A percentile compares a stretch with the other conserved stretches of the same genome.
These are phyloP conservation scores for Microplitis manilae DNA, from an alignment of 2,888 invertebrate genomes.

Conservation along the genomic window DNA sequence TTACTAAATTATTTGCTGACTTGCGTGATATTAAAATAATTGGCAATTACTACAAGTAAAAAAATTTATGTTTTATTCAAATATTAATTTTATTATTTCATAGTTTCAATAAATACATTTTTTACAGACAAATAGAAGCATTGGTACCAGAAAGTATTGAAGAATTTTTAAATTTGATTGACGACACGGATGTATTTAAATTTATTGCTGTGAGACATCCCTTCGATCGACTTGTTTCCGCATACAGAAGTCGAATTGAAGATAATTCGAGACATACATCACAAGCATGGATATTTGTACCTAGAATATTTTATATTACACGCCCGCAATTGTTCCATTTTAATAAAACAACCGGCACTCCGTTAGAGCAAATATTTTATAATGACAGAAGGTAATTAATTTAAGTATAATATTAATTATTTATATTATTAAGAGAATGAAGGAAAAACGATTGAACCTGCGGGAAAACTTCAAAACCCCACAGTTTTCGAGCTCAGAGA, in stretches of 20 bases:
- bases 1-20: slow-evolving; percentile 67
- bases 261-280: slow-evolving; percentile 67
- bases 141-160: slow-evolving; percentile 43
- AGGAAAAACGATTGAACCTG: too few species aligned
- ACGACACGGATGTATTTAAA: slow-evolving; percentile 59
- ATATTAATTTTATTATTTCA: background rate
- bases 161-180: slow-evolving; percentile 53
- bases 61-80: slow-evolving; percentile 12
- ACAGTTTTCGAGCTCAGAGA: too few species aligned
- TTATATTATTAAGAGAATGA: too few species aligned
- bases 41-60: slow-evolving; percentile 63
- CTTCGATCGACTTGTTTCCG: slow-evolving; percentile 69
- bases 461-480: too few species aligned
- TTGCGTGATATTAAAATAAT: slow-evolving; percentile 56
- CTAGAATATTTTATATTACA: slow-evolving; percentile 65
- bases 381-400: slow-evolving; percentile 58
- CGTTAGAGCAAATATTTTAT: slow-evolving; percentile 60
- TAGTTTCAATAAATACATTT: slow-evolving; percentile 23
- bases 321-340: slow-evolving; percentile 64
- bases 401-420: background rate
- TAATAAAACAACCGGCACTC: slow-evolving; percentile 53
- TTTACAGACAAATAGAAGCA: slow-evolving; percentile 35
- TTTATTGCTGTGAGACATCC: slow-evolving; percentile 68
- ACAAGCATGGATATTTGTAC: slow-evolving; percentile 67
- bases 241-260: slow-evolving; percentile 68